A percentile compares a stretch with the other conserved stretches of the same genome.
These are phyloP conservation scores for Syndactyla subalaris DNA, from an alignment of 2,797 vertebrate genomes.

Conservation along the genomic window DNA sequence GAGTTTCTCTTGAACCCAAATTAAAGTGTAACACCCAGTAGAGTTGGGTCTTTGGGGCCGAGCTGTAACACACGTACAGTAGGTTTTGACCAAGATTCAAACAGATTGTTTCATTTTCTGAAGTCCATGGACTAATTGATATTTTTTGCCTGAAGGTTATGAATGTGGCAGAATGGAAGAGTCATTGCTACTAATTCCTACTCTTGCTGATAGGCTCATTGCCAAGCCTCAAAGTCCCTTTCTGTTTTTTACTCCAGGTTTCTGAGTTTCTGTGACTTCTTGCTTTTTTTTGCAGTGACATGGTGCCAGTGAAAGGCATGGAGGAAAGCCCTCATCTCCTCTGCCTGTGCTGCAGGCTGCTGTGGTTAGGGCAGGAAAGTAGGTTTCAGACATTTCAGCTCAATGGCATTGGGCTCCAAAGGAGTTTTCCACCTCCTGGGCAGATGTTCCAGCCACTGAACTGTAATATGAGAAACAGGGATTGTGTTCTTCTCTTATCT, in stretches of 20 bases:
- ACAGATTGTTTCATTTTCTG: background rate
- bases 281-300: background rate
- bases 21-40: no score
- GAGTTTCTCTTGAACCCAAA: no score
- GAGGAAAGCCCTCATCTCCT: background rate
- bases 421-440: slow-evolving; percentile 15
- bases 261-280: background rate
- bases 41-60: no score
- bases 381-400: background rate
- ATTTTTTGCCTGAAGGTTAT: background rate
- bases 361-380: background rate
- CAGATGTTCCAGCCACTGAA: slow-evolving; percentile 24
- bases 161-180: background rate
- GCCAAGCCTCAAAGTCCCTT: background rate
- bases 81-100: background rate
- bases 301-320: background rate
- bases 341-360: background rate
- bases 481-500: background rate
- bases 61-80: background rate
- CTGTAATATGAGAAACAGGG: background rate
- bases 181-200: background rate
- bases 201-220: background rate
- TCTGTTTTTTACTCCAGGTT: background rate
- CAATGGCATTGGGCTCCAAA: background rate
- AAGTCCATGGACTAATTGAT: fast-evolving